Conservation (phyloP, 1,140 invertebrate genomes). For the Drosophila kanapiae region DNA sequence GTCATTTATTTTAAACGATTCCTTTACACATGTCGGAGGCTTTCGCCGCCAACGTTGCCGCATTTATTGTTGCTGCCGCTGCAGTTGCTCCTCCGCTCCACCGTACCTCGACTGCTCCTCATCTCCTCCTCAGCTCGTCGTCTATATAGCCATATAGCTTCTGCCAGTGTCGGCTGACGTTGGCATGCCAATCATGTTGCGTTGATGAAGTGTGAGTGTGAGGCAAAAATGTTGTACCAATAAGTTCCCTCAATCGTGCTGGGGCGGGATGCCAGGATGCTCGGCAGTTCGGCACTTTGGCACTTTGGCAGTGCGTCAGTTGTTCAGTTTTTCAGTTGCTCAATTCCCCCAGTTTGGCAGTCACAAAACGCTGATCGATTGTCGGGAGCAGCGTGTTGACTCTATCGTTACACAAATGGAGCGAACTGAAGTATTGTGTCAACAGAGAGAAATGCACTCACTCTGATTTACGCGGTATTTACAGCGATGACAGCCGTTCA, state of each 20-base stretch:
- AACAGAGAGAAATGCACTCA: slow-evolving; percentile 40
- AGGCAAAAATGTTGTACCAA: slow-evolving; percentile 80
- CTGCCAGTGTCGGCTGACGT: slow-evolving; percentile 48
- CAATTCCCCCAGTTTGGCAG: slow-evolving; percentile 28
- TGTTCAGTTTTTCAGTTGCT: slow-evolving; percentile 5
- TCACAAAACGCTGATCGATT: slow-evolving; percentile 47
- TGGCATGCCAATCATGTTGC: slow-evolving; percentile 83
- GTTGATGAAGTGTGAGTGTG: slow-evolving; percentile 83
- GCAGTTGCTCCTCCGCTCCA: neutral
- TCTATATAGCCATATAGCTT: slow-evolving; percentile 32
- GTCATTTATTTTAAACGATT: slow-evolving; percentile 84
- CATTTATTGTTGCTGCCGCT: slow-evolving; percentile 22
- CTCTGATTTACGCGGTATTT: slow-evolving; percentile 31
- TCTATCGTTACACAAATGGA: slow-evolving; percentile 44
- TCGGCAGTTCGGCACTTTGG: slow-evolving; percentile 8
- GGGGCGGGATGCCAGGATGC: slow-evolving; percentile 31
- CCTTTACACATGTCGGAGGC: slow-evolving; percentile 80
- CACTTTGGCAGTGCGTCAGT: slow-evolving; percentile 23
- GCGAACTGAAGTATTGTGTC: slow-evolving; percentile 50
- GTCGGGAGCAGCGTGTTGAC: slow-evolving; percentile 41
- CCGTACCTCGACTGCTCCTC: neutral
- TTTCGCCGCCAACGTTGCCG: slow-evolving; percentile 72
- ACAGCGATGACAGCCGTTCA: slow-evolving; percentile 14
- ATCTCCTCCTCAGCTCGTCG: neutral
- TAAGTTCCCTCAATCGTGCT: slow-evolving; percentile 45